phyloP scores from a whole-genome alignment of 2,888 invertebrate species.

The Crocallis elinguaria region DNA sequence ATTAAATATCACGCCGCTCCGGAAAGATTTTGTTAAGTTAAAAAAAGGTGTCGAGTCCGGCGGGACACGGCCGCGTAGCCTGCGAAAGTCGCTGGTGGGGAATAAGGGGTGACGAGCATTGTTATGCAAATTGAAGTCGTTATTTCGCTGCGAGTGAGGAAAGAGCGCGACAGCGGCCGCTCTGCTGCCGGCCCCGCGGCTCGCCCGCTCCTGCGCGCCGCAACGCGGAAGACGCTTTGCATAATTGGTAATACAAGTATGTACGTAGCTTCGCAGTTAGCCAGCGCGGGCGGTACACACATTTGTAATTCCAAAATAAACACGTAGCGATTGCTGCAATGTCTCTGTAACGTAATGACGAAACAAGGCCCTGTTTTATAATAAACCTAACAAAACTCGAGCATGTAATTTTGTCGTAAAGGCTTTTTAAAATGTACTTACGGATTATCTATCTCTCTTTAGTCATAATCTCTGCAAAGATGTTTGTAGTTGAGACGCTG shows the following conservation, averaged over 20 bases:
- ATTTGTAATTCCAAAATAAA: constrained; percentile 20
- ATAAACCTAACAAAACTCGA: too few relatives aligned
- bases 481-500: not conserved
- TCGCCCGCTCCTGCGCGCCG: constrained; percentile 64
- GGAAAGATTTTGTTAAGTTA: constrained; percentile 66
- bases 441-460: too few relatives aligned
- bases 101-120: constrained; percentile 83
- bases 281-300: constrained; percentile 11
- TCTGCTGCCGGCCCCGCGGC: constrained; percentile 55
- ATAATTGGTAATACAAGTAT: constrained; percentile 82
- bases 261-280: constrained; percentile 41
- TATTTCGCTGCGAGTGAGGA: constrained; percentile 83
- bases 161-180: constrained; percentile 79
- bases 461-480: not conserved
- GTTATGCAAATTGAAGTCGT: constrained; percentile 85
- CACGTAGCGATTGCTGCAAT: not conserved
- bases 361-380: too few relatives aligned
- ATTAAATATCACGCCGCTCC: constrained; percentile 45
- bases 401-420: too few relatives aligned
- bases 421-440: too few relatives aligned
- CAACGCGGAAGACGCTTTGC: constrained; percentile 80
- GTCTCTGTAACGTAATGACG: too few relatives aligned
- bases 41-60: constrained; percentile 75
- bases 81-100: constrained; percentile 79
- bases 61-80: constrained; percentile 72